These are phyloP conservation scores for Anolis carolinensis DNA, from an alignment of 2,113 vertebrate genomes.

Conservation along the genomic window DNA sequence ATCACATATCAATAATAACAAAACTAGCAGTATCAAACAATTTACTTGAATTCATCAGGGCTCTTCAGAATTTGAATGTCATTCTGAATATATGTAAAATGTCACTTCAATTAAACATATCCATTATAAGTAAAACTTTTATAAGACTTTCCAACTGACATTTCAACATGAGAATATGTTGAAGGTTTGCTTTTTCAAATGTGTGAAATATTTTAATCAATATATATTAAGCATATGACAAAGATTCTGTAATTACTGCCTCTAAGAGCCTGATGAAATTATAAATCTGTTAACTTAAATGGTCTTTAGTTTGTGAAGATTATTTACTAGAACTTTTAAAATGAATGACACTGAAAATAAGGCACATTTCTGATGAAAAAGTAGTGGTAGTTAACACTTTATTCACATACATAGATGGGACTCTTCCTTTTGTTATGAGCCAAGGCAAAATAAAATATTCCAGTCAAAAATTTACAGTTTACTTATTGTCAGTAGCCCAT, in stretches of 20 bases:
- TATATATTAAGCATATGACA: neutral
- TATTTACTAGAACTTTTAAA: neutral
- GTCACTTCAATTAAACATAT: neutral
- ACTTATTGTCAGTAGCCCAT: conserved; percentile 36
- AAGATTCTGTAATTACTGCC: neutral
- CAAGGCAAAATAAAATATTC: conserved; percentile 7
- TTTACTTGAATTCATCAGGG: neutral
- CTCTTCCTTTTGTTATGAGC: neutral
- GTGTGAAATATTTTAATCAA: neutral
- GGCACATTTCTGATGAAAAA: neutral
- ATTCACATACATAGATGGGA: neutral
- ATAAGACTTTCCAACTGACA: neutral
- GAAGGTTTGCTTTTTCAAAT: neutral
- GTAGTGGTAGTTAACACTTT: neutral
- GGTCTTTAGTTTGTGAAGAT: neutral
- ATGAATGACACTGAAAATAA: neutral
- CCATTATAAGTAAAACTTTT: neutral
- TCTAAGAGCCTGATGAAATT: neutral
- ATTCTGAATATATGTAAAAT: neutral
- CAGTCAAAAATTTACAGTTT: conserved; percentile 41
- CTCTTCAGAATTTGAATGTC: neutral
- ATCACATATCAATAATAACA: too few relatives aligned
- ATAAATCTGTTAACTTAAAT: neutral
- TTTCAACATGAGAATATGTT: conserved; percentile 4
- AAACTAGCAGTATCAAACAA: too few relatives aligned